These are phyloP conservation scores for Aphaenogaster floridana DNA, from an alignment of 1,140 invertebrate species.

Conservation along the genomic window DNA sequence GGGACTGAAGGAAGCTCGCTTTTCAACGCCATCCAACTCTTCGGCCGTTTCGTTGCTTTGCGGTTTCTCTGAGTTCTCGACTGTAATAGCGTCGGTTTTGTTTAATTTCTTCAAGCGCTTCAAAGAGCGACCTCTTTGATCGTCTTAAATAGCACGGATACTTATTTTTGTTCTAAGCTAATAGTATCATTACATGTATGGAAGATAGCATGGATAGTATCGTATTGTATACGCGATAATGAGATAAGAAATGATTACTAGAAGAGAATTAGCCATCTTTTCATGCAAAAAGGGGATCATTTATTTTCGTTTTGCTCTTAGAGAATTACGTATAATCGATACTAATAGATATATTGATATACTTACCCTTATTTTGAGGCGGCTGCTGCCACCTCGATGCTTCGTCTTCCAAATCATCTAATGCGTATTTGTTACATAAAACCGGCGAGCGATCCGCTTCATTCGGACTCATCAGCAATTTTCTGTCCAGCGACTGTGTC, in stretches of 20 bases:
- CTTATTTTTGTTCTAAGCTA: not conserved
- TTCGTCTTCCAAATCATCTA: conserved; percentile 87
- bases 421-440: conserved; percentile 91
- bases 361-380: conserved; percentile 41
- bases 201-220: too few species aligned
- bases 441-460: conserved; percentile 88
- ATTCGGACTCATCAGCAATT: conserved; percentile 77
- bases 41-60: not conserved
- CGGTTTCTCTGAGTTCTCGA: conserved; percentile 35
- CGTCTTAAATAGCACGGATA: not conserved
- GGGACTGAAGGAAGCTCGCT: conserved; percentile 39
- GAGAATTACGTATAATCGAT: not conserved
- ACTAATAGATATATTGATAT: not conserved
- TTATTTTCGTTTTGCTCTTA: too few species aligned
- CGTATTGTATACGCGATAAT: too few species aligned
- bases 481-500: conserved; percentile 85
- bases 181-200: not conserved
- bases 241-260: too few species aligned
- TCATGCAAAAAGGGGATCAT: too few species aligned
- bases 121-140: not conserved
- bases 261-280: too few species aligned
- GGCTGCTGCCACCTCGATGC: conserved; percentile 69
- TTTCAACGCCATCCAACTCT: conserved; percentile 28
- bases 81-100: conserved; percentile 21
- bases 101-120: conserved; percentile 40